These are phyloP conservation scores for Siniperca obscura DNA, from an alignment of 2,797 vertebrate species.

Conservation along the genomic window DNA sequence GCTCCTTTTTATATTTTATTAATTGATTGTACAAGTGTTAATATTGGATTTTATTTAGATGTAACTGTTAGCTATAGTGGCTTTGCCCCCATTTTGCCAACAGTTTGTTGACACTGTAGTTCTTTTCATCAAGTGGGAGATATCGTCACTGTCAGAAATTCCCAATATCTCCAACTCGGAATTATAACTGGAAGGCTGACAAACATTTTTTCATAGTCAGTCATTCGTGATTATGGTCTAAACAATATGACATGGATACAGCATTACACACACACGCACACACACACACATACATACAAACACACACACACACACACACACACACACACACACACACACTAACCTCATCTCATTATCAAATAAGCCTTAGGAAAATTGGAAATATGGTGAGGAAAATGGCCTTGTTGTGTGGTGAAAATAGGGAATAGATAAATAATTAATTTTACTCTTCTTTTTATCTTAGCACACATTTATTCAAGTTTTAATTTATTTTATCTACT, in stretches of 20 bases:
- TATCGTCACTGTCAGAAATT: too few relatives aligned
- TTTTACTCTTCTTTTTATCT: not conserved
- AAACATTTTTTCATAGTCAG: too few relatives aligned
- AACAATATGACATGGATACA: not conserved
- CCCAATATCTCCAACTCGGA: not conserved
- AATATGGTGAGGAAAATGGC: not conserved
- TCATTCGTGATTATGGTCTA: not conserved
- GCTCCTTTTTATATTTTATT: too few relatives aligned
- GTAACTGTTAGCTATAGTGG: too few relatives aligned
- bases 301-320: too few relatives aligned
- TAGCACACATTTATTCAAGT: too few relatives aligned
- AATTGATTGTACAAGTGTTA: not conserved
- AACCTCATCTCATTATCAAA: not conserved
- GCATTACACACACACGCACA: not conserved
- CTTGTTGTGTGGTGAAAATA: not conserved
- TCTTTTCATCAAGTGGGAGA: too few relatives aligned
- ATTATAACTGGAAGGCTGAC: not conserved
- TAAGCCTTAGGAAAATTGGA: not conserved
- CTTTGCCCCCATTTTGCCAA: too few relatives aligned
- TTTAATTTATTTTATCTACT: not conserved
- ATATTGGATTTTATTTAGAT: not conserved
- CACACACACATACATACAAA: too few relatives aligned
- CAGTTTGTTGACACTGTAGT: too few relatives aligned
- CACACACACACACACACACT: too few relatives aligned
- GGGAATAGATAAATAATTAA: not conserved